Percentiles rank a stretch among this genome's conserved stretches.
These are phyloP conservation scores for Protosalanx chinensis DNA, from an alignment of 2,797 vertebrate species.

Conservation along the genomic window DNA sequence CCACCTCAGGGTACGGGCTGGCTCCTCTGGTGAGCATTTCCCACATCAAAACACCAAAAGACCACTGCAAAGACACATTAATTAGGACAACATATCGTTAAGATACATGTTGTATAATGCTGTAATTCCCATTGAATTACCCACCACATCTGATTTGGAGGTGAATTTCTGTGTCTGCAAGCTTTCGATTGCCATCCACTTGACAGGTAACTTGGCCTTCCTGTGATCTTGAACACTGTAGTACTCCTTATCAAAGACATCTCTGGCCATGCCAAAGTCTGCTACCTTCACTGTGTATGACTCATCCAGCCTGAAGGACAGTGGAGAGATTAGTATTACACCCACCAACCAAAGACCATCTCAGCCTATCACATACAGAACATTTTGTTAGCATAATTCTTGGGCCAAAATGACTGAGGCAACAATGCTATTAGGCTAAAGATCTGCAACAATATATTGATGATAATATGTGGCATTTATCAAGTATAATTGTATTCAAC, in stretches of 20 bases:
- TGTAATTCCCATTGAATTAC: slow-evolving; percentile 15
- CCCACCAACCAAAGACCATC: neutral
- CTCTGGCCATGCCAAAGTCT: slow-evolving; percentile 94
- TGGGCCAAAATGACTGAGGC: no score
- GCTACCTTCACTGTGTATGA: slow-evolving; percentile 94
- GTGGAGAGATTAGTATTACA: neutral
- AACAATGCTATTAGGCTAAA: no score
- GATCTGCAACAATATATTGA: neutral
- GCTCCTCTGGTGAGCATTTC: slow-evolving; percentile 95
- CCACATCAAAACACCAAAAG: slow-evolving; percentile 95
- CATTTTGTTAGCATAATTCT: neutral
- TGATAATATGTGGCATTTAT: neutral
- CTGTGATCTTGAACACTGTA: slow-evolving; percentile 87
- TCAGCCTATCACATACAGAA: neutral
- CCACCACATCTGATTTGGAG: slow-evolving; percentile 95
- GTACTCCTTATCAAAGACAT: slow-evolving; percentile 93
- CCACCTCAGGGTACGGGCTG: slow-evolving; percentile 87
- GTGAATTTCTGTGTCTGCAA: slow-evolving; percentile 96
- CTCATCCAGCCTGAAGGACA: slow-evolving; percentile 85
- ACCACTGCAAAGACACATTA: slow-evolving; percentile 79
- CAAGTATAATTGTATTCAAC: neutral
- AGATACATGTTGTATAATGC: neutral
- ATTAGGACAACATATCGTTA: neutral
- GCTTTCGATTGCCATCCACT: slow-evolving; percentile 98
- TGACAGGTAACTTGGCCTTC: slow-evolving; percentile 90